Evolutionary conservation across 1,140 invertebrate species (phyloP).

Genomic region (Drosophila albomicans): DNA sequence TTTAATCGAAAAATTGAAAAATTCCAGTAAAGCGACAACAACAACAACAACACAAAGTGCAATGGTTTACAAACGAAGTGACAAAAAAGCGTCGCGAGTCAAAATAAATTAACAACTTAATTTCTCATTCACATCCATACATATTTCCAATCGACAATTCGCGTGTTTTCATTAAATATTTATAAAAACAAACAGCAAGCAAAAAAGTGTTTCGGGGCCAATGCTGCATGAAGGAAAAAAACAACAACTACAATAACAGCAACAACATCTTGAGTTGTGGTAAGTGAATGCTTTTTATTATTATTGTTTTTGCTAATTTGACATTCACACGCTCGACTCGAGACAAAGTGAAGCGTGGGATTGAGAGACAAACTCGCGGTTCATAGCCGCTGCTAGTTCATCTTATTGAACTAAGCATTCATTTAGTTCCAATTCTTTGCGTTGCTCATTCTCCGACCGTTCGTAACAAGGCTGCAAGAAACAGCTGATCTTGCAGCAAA

Average conservation of each 20-base stretch:
- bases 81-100: constrained; percentile 38
- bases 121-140: constrained; percentile 25
- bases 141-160: constrained; percentile 40
- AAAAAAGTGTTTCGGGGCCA: constrained; percentile 60
- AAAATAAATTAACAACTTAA: constrained; percentile 37
- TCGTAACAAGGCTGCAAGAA: not conserved
- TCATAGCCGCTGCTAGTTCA: constrained; percentile 2
- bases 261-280: constrained; percentile 34
- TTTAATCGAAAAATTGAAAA: constrained; percentile 10
- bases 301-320: constrained; percentile 42
- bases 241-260: constrained; percentile 6
- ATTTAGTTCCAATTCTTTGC: constrained; percentile 12
- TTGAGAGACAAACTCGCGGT: not conserved
- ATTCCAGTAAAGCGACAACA: constrained; percentile 16
- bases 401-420: constrained; percentile 17
- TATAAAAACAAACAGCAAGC: constrained; percentile 8
- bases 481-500: not conserved
- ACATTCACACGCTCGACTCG: constrained; percentile 23
- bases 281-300: constrained; percentile 43
- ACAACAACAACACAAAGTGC: constrained; percentile 30
- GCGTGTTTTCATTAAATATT: constrained; percentile 39
- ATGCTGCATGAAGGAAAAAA: constrained; percentile 37
- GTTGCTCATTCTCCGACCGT: constrained; percentile 2
- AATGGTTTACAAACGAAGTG: constrained; percentile 20
- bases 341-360: constrained; percentile 1